Evolutionary conservation across 1,140 invertebrate species (phyloP).

Genomic region (Pentalonia nigronervosa): DNA sequence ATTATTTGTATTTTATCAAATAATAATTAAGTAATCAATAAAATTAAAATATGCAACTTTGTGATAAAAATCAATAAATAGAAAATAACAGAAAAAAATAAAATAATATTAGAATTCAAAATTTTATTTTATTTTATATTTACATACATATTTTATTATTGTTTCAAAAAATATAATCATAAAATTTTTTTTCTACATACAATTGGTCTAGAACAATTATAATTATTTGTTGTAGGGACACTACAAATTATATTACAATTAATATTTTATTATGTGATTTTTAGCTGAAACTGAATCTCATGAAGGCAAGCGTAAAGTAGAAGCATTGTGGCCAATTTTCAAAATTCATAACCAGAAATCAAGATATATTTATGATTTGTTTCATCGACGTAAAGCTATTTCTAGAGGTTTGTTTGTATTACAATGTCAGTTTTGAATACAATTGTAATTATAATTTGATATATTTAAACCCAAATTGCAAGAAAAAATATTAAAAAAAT

Average conservation of each 20-base stretch:
- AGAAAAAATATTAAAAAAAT: too few relatives aligned
- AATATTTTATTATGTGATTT: conserved; percentile 60
- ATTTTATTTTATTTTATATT: too few relatives aligned
- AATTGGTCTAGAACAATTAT: background rate
- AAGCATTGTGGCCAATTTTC: conserved; percentile 98
- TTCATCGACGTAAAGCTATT: conserved; percentile 95
- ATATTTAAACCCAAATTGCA: too few relatives aligned
- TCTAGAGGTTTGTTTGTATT: conserved; percentile 73
- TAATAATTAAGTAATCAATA: too few relatives aligned
- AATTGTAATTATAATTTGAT: background rate
- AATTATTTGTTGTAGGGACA: background rate
- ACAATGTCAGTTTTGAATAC: background rate
- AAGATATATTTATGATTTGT: conserved; percentile 96
- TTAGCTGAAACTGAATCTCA: conserved; percentile 96
- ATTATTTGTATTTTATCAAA: too few relatives aligned
- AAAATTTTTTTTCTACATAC: background rate
- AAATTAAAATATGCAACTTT: too few relatives aligned
- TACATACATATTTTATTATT: too few relatives aligned
- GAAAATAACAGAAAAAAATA: too few relatives aligned
- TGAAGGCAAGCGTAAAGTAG: conserved; percentile 98
- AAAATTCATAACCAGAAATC: conserved; percentile 99
- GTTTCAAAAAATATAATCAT: too few relatives aligned
- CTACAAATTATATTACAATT: background rate
- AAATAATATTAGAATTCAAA: too few relatives aligned
- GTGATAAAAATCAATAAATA: too few relatives aligned